Evolutionary conservation across 2,888 invertebrate genomes (phyloP), one percentile per base, ranked within the genome.

Genomic region (Microdon myrmicae): DNA sequence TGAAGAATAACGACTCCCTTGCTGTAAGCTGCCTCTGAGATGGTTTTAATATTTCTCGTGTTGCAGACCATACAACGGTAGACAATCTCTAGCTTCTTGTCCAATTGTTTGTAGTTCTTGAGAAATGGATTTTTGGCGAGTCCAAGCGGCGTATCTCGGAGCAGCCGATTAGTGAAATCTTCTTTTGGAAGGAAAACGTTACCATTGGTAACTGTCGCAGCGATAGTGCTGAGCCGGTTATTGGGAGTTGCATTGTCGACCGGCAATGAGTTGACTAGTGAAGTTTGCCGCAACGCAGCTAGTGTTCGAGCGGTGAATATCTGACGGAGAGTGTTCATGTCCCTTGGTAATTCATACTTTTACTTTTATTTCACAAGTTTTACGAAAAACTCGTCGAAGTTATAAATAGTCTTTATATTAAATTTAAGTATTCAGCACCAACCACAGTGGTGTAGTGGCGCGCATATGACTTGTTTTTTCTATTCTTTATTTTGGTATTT

Each of bases 11-110:
- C 77, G 4, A 78, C 74, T 2, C 77, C 77, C 25, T 69, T 73
- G 5, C 68, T 72, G 55, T 73, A 77, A 6, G 77, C 77, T 26
- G 72, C 76, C 58, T 77, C 76, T n/a, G 75, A 75, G 13, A 77
- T 73, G 45, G 72, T 71, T 61, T 77, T 77, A 0, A 67, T 69
- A 47, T 77, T 77, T 22, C 77, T 74, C 7, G 78, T 78, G 37
- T 77, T 75, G 59, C 77, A 77, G 23, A 77, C 51, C 47, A 76
- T 77, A 67, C 77, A 77, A n/a, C 72, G 70, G 37, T 77, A 77
- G 9, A 74, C 74, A 12, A 77, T 70, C 35, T 78, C 73, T 20
- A 77, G 70, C 37, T 74, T 77, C 2, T 74, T 74, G 28, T 73
- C 70, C 69, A 78, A 73, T 13, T 73, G 72, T 4, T 74, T 68